A percentile compares a stretch with the other conserved stretches of the same genome.
Conservation (phyloP, 2,797 vertebrate species). For the Xiphophorus birchmanni region DNA sequence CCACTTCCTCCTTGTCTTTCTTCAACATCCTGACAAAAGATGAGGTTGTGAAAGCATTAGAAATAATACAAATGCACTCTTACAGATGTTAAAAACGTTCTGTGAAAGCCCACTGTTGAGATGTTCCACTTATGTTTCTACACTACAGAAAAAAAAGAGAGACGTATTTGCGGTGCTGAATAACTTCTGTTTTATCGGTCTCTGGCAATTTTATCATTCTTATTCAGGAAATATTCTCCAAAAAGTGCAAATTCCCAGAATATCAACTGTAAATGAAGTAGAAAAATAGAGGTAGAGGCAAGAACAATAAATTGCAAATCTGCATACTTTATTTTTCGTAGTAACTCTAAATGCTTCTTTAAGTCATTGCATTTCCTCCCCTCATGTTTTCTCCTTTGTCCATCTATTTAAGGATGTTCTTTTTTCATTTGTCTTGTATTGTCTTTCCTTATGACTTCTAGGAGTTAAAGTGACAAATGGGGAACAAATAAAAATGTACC, state of each 20-base stretch:
- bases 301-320: not conserved
- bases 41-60: conserved; percentile 17
- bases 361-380: too few species aligned
- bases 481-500: conserved; percentile 69
- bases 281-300: too few species aligned
- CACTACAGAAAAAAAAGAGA: not conserved
- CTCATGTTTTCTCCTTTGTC: too few species aligned
- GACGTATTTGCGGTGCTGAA: too few species aligned
- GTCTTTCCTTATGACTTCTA: too few species aligned
- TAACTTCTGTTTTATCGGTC: not conserved
- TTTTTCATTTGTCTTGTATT: too few species aligned
- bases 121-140: not conserved
- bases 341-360: not conserved
- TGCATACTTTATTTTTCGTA: too few species aligned
- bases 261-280: not conserved
- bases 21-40: conserved; percentile 88
- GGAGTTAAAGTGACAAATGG: too few species aligned
- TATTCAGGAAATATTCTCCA: not conserved
- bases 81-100: not conserved
- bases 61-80: not conserved
- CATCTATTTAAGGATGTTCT: too few species aligned
- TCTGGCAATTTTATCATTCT: not conserved
- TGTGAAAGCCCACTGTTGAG: not conserved
- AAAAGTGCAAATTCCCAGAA: not conserved
- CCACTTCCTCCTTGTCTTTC: conserved; percentile 97